These are phyloP conservation scores for Larimichthys crocea DNA, from an alignment of 2,113 vertebrate genomes.

Conservation along the genomic window DNA sequence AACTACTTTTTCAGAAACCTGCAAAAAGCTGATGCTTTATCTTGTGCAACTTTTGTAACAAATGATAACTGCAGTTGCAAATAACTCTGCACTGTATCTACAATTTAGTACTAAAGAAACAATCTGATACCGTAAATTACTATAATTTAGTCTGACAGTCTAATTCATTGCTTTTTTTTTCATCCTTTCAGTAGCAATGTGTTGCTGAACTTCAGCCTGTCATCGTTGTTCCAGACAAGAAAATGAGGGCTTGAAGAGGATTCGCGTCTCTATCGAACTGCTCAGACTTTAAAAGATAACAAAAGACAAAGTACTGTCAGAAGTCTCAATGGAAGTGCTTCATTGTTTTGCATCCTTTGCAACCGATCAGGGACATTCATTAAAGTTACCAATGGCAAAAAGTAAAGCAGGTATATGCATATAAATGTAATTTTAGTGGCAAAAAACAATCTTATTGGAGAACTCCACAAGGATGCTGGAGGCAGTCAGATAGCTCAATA, in stretches of 20 bases:
- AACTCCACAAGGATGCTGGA: neutral
- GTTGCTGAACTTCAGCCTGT: neutral
- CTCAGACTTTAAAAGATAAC: neutral
- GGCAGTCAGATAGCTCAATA: neutral
- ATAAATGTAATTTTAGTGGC: neutral
- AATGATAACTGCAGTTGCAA: neutral
- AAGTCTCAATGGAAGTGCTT: neutral
- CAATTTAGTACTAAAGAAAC: slow-evolving; percentile 1
- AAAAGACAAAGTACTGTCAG: neutral
- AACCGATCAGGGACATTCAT: neutral
- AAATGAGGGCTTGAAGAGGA: slow-evolving; percentile 13
- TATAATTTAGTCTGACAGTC: slow-evolving; percentile 26
- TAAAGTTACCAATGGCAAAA: neutral
- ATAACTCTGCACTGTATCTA: neutral
- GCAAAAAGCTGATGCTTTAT: neutral
- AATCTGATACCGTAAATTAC: slow-evolving; percentile 11
- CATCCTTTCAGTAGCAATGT: neutral
- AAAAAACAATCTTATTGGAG: slow-evolving; percentile 1
- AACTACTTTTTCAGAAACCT: no score
- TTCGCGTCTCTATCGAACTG: neutral
- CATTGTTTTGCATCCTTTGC: neutral
- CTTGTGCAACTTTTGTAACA: neutral
- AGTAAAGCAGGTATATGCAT: neutral
- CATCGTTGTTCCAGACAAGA: neutral
- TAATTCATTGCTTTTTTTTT: neutral